These are phyloP conservation scores for Benthosema pterotum DNA, from an alignment of 2,797 vertebrate genomes.

Conservation along the genomic window DNA sequence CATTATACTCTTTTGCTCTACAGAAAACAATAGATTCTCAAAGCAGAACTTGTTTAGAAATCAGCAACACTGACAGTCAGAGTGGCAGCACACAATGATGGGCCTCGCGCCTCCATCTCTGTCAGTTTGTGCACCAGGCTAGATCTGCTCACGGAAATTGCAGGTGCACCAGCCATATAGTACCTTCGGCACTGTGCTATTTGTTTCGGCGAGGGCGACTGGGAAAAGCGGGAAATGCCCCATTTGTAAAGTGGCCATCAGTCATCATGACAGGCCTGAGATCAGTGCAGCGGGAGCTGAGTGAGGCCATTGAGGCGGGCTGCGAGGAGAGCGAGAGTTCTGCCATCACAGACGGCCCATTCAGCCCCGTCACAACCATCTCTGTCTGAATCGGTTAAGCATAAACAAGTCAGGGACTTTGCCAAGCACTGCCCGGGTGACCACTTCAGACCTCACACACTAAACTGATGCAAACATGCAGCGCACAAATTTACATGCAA, in stretches of 20 bases:
- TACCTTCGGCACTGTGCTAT: conserved; percentile 16
- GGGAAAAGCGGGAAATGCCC: conserved; percentile 50
- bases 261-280: conserved; percentile 63
- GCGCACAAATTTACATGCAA: conserved; percentile 9
- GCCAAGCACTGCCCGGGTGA: conserved; percentile 51
- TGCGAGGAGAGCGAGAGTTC: conserved; percentile 34
- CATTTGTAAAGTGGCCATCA: conserved; percentile 70
- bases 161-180: conserved; percentile 44
- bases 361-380: conserved; percentile 55
- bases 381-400: conserved; percentile 60
- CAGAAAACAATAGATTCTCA: neutral
- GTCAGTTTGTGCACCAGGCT: neutral
- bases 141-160: conserved; percentile 12
- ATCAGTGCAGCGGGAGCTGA: conserved; percentile 45
- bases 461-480: conserved; percentile 45
- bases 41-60: no score
- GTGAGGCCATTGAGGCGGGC: conserved; percentile 46
- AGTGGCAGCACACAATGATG: no score
- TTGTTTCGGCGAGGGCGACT: conserved; percentile 40
- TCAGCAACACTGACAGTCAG: no score
- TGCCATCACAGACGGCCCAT: conserved; percentile 32
- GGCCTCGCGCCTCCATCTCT: neutral
- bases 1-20: neutral
- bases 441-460: conserved; percentile 77
- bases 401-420: conserved; percentile 63